phyloP scores from a whole-genome alignment of 2,888 invertebrate genomes.

The Harpalus rubripes region DNA sequence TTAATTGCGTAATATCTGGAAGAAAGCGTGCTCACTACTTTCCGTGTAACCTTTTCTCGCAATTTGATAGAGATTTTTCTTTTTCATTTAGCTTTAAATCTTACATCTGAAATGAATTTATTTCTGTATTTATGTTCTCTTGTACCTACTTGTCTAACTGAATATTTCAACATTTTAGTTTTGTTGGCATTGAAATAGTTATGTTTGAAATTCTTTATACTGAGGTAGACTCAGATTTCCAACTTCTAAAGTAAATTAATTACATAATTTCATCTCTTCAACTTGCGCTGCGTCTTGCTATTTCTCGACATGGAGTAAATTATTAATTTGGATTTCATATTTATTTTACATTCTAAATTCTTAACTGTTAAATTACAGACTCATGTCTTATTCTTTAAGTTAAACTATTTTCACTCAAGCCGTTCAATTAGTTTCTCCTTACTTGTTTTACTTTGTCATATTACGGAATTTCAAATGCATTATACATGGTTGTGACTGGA shows the following conservation, averaged over 20 bases:
- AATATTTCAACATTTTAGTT: constrained; percentile 19
- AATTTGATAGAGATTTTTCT: constrained; percentile 25
- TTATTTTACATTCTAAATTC: constrained; percentile 44
- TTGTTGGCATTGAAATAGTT: constrained; percentile 47
- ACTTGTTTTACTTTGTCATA: background rate
- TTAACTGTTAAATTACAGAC: constrained; percentile 18
- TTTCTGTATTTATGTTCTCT: constrained; percentile 37
- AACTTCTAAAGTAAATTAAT: constrained; percentile 52
- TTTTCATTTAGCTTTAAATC: constrained; percentile 12
- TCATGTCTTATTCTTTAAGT: constrained; percentile 13
- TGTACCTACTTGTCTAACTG: background rate
- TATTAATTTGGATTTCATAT: constrained; percentile 53
- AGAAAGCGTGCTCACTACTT: constrained; percentile 25
- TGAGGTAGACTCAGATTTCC: constrained; percentile 40
- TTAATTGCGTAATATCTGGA: constrained; percentile 37
- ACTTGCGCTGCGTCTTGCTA: constrained; percentile 8
- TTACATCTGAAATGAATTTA: constrained; percentile 34
- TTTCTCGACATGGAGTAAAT: constrained; percentile 26
- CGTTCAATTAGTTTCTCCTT: background rate
- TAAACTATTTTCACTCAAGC: background rate
- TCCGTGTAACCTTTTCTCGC: background rate
- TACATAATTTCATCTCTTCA: constrained; percentile 54
- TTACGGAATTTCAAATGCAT: too few relatives aligned
- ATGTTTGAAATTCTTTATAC: constrained; percentile 34
- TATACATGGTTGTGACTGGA: too few relatives aligned